Conservation (phyloP, 2,888 invertebrate genomes). For the Diarsia dahlii region DNA sequence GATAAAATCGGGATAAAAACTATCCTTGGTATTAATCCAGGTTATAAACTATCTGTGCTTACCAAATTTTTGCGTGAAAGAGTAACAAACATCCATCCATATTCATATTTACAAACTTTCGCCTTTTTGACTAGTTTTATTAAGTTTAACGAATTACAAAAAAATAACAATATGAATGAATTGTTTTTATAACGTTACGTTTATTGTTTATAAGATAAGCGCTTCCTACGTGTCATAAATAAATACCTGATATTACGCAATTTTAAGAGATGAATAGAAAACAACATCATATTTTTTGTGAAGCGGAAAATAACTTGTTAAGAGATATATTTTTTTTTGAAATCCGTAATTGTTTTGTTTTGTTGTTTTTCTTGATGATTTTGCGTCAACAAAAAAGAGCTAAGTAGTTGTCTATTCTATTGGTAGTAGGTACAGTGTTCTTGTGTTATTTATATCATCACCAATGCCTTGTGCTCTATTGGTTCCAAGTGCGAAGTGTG, state of each 20-base stretch:
- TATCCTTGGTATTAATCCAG: too few species aligned
- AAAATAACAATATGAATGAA: constrained; percentile 8
- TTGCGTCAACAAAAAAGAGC: neutral
- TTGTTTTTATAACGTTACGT: constrained; percentile 1
- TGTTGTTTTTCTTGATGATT: neutral
- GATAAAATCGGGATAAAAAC: too few species aligned
- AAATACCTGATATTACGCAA: neutral
- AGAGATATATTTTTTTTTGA: neutral
- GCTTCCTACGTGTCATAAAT: neutral
- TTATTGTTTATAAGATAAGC: constrained; percentile 11
- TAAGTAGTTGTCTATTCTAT: neutral
- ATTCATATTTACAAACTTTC: too few species aligned
- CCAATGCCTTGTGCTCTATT: neutral
- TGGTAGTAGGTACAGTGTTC: neutral
- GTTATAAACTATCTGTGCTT: too few species aligned
- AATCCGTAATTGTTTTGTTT: constrained; percentile 5
- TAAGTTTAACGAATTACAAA: neutral
- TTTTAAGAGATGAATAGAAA: neutral
- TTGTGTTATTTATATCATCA: neutral
- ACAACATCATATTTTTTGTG: neutral
- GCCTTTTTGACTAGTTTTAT: neutral
- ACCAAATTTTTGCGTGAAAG: too few species aligned
- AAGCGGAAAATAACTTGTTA: constrained; percentile 3
- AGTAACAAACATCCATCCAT: too few species aligned
- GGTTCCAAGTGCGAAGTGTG: neutral